phyloP scores from a whole-genome alignment of 64 coral and sea anemone genomes.

The Montipora efflorescens region DNA sequence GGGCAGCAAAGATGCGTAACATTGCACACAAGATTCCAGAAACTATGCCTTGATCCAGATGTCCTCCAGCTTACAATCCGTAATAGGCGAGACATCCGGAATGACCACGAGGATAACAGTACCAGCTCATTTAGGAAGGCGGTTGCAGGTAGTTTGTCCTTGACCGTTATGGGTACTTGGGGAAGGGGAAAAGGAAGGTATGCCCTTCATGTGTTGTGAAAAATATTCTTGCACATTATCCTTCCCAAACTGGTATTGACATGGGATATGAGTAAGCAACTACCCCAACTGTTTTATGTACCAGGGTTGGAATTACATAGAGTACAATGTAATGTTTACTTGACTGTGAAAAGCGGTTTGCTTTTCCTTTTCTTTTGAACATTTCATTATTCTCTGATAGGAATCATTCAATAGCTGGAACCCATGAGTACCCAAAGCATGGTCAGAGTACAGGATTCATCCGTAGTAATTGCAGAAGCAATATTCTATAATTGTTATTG shows the following conservation, averaged over 20 bases:
- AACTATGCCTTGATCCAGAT: constrained; percentile 28
- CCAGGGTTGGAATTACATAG: neutral
- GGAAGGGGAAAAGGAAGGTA: constrained; percentile 45
- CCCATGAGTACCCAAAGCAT: neutral
- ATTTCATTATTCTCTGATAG: neutral
- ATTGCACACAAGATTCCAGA: neutral
- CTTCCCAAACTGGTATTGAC: constrained; percentile 45
- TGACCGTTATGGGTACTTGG: constrained; percentile 17
- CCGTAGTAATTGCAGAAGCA: neutral
- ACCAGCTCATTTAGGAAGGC: constrained; percentile 26
- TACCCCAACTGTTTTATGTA: neutral
- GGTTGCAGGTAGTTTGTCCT: constrained; percentile 34
- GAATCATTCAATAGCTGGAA: neutral
- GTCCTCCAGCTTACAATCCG: constrained; percentile 14
- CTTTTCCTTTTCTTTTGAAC: neutral
- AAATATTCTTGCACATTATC: neutral
- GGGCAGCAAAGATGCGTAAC: constrained; percentile 48
- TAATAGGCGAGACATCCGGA: constrained; percentile 24
- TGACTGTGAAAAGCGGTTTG: neutral
- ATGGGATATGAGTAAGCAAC: constrained; percentile 48
- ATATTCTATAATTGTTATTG: neutral
- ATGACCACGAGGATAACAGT: constrained; percentile 51
- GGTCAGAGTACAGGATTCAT: neutral
- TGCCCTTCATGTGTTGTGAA: constrained; percentile 58
- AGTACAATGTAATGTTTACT: neutral